Percentiles rank a stretch among this genome's conserved stretches.
phyloP scores from a whole-genome alignment of 1,140 invertebrate genomes.

The Drosophila watanabei region DNA sequence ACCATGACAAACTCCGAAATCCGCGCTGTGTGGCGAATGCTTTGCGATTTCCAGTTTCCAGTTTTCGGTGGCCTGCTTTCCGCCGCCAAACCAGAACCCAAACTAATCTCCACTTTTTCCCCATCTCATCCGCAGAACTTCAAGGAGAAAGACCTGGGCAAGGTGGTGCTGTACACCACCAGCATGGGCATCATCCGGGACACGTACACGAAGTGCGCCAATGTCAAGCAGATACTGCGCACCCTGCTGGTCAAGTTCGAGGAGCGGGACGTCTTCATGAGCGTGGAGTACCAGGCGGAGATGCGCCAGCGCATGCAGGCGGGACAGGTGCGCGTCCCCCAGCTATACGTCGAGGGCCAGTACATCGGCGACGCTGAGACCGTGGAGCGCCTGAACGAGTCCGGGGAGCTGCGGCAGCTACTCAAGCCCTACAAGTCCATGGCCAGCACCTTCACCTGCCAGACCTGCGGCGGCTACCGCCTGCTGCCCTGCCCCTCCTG shows the following conservation, averaged over 20 bases:
- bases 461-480: slow-evolving; percentile 95
- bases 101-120: slow-evolving; percentile 48
- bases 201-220: slow-evolving; percentile 95
- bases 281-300: slow-evolving; percentile 94
- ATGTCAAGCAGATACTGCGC: slow-evolving; percentile 96
- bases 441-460: slow-evolving; percentile 92
- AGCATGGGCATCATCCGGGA: slow-evolving; percentile 96
- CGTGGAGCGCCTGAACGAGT: slow-evolving; percentile 96
- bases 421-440: slow-evolving; percentile 96
- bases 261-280: slow-evolving; percentile 97
- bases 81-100: slow-evolving; percentile 50
- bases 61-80: slow-evolving; percentile 74
- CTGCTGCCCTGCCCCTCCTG: slow-evolving; percentile 95
- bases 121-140: slow-evolving; percentile 89
- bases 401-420: slow-evolving; percentile 94
- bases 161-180: slow-evolving; percentile 97
- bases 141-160: slow-evolving; percentile 94
- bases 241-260: slow-evolving; percentile 97
- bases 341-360: slow-evolving; percentile 96
- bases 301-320: slow-evolving; percentile 93
- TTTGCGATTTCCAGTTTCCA: slow-evolving; percentile 69
- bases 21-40: slow-evolving; percentile 70
- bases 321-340: slow-evolving; percentile 92
- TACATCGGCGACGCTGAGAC: slow-evolving; percentile 95
- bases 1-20: slow-evolving; percentile 60